phyloP scores from a whole-genome alignment of 2,888 invertebrate genomes.

The Cistogaster globosa region DNA sequence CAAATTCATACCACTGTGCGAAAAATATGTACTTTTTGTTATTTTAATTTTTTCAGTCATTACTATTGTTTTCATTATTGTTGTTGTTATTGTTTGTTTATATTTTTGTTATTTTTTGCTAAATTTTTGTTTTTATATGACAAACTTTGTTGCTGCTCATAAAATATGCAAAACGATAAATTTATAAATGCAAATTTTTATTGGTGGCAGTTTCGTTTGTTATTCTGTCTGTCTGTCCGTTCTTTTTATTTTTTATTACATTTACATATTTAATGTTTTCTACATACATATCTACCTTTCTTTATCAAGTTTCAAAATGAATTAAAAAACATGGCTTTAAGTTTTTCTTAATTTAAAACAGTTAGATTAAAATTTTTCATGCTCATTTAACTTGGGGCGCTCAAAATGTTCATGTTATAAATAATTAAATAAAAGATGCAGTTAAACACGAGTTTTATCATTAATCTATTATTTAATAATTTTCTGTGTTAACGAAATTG shows the following conservation, averaged over 20 bases:
- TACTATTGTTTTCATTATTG: slow-evolving; percentile 36
- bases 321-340: slow-evolving; percentile 20
- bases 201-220: slow-evolving; percentile 70
- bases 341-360: slow-evolving; percentile 21
- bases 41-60: slow-evolving; percentile 19
- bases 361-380: slow-evolving; percentile 15
- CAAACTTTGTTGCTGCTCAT: slow-evolving; percentile 69
- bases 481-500: slow-evolving; percentile 55
- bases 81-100: slow-evolving; percentile 29
- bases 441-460: slow-evolving; percentile 44
- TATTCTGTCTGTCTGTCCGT: slow-evolving; percentile 26
- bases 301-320: not conserved
- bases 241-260: slow-evolving; percentile 3
- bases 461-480: slow-evolving; percentile 57
- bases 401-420: slow-evolving; percentile 16
- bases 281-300: slow-evolving; percentile 5
- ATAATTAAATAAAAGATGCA: slow-evolving; percentile 40
- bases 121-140: slow-evolving; percentile 60
- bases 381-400: not conserved
- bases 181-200: slow-evolving; percentile 80
- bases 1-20: slow-evolving; percentile 1
- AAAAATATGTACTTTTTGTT: slow-evolving; percentile 20
- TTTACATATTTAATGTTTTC: slow-evolving; percentile 31
- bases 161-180: slow-evolving; percentile 76
- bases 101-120: slow-evolving; percentile 30